Conservation (phyloP, 2,888 invertebrate genomes). For the Caenorhabditis uteleia region DNA sequence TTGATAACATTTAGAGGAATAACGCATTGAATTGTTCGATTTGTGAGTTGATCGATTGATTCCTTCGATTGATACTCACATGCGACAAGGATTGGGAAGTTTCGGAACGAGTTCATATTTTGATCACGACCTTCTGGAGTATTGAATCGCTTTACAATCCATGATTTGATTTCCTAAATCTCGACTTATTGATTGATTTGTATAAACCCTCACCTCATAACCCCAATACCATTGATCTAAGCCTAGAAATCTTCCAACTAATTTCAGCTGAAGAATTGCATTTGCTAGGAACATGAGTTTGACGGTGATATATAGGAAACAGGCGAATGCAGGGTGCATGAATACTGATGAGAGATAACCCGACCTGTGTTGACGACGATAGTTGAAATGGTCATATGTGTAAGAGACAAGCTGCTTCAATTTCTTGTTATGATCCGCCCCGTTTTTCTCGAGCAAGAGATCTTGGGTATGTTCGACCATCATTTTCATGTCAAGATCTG, state of each 20-base stretch:
- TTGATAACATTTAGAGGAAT: conserved; percentile 50
- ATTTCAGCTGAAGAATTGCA: conserved; percentile 25
- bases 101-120: no score
- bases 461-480: conserved; percentile 23
- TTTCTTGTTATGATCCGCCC: conserved; percentile 16
- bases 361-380: conserved; percentile 24
- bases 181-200: no score
- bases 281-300: conserved; percentile 29
- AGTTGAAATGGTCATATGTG: conserved; percentile 33
- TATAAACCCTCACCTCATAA: conserved; percentile 15
- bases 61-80: conserved; percentile 27
- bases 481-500: conserved; percentile 29
- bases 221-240: conserved; percentile 31
- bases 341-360: conserved; percentile 22
- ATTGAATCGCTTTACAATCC: no score
- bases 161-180: no score
- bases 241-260: conserved; percentile 24
- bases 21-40: conserved; percentile 37
- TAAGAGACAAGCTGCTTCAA: conserved; percentile 16
- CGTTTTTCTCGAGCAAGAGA: conserved; percentile 19
- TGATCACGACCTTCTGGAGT: no score
- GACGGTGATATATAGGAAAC: conserved; percentile 17
- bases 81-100: conserved; percentile 36
- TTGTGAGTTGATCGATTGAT: conserved; percentile 11
- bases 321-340: conserved; percentile 25